Conservation (phyloP, 1,140 invertebrate genomes). For the Penaeus japonicus region DNA sequence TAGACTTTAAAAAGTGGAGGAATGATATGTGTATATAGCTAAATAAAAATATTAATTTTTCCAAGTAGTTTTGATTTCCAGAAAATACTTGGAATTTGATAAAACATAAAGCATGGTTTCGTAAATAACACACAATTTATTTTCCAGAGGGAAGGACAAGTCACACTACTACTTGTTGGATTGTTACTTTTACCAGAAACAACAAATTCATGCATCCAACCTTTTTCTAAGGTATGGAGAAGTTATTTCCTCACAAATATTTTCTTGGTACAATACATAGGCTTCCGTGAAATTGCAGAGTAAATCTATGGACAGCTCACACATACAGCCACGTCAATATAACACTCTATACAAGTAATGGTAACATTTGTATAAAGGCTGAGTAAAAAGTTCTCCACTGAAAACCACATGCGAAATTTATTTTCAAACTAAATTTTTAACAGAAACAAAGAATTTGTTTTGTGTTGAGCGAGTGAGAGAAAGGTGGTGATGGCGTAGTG, state of each 20-base stretch:
- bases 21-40: no score
- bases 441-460: conserved; percentile 22
- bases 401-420: conserved; percentile 50
- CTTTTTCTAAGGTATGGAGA: conserved; percentile 28
- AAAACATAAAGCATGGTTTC: no score
- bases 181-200: conserved; percentile 32
- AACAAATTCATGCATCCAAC: conserved; percentile 21
- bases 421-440: conserved; percentile 29
- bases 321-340: conserved; percentile 8
- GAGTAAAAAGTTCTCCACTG: conserved; percentile 36
- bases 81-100: no score
- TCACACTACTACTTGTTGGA: conserved; percentile 16
- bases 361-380: conserved; percentile 6
- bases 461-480: conserved; percentile 39
- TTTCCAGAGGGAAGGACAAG: conserved; percentile 8
- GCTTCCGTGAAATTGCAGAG: neutral
- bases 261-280: neutral
- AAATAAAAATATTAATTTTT: no score
- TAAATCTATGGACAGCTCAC: conserved; percentile 42
- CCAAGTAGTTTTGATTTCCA: no score
- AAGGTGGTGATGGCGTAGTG: conserved; percentile 3
- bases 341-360: neutral
- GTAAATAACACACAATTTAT: no score
- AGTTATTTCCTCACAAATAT: conserved; percentile 17
- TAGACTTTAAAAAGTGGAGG: no score